Percentiles rank a stretch among this genome's conserved stretches.
These are phyloP conservation scores for Temnopleurus reevesii DNA, from an alignment of 53 echinoderm and acorn worm species.

Conservation along the genomic window DNA sequence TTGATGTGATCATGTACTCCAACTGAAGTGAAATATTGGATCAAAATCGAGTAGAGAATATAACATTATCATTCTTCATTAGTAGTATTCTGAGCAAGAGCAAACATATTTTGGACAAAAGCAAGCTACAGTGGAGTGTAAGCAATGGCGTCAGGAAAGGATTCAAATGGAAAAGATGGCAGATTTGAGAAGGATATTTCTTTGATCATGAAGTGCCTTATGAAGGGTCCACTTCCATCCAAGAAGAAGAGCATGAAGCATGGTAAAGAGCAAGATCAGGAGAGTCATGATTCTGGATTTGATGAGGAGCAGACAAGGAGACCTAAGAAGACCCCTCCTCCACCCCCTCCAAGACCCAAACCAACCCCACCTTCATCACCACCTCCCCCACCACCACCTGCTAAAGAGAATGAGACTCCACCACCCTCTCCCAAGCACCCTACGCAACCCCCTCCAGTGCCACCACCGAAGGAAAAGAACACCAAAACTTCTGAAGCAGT, in stretches of 20 bases:
- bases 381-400: conserved; percentile 48
- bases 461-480: conserved; percentile 19
- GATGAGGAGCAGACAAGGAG: conserved; percentile 57
- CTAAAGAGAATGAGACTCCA: conserved; percentile 29
- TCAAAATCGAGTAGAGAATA: not conserved
- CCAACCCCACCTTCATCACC: not conserved
- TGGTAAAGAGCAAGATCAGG: conserved; percentile 39
- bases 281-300: conserved; percentile 48
- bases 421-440: conserved; percentile 32
- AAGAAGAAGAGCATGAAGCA: conserved; percentile 60
- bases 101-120: not conserved
- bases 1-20: not conserved
- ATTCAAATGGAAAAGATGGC: conserved; percentile 56
- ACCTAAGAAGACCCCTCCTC: conserved; percentile 37
- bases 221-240: conserved; percentile 66
- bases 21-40: not conserved
- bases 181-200: conserved; percentile 79
- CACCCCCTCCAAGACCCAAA: conserved; percentile 31
- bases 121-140: not conserved
- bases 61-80: not conserved
- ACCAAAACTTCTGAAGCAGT: not conserved
- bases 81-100: not conserved
- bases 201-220: conserved; percentile 69
- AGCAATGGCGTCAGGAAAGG: conserved; percentile 50
- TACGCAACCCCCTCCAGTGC: conserved; percentile 12